phyloP scores from a whole-genome alignment of 2,113 vertebrate genomes.

The Rhagologus leucostigma region DNA sequence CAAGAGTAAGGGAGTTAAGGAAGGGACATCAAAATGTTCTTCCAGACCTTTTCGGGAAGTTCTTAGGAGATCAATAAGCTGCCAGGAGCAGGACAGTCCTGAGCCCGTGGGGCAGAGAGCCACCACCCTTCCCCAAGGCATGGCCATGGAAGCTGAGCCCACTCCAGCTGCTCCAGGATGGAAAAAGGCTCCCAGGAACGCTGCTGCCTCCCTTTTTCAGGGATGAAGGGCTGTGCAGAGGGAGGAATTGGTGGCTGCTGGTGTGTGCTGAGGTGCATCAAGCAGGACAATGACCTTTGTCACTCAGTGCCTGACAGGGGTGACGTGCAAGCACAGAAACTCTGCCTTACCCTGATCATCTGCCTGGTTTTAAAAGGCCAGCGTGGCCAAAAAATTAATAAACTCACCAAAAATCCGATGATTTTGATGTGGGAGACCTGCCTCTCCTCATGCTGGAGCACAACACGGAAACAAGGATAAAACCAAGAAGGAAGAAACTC shows the following conservation, averaged over 20 bases:
- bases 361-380: neutral
- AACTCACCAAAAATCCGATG: accelerated
- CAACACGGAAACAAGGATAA: accelerated
- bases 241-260: neutral
- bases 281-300: neutral
- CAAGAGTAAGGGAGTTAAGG: neutral
- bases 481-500: neutral
- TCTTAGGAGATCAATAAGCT: neutral
- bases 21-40: neutral
- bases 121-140: neutral
- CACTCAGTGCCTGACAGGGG: neutral
- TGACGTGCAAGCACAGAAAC: neutral
- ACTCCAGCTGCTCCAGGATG: neutral
- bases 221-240: neutral
- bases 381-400: accelerated
- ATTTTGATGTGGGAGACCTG: neutral
- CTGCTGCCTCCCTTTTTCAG: neutral
- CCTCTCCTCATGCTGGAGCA: neutral
- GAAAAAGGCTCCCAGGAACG: neutral
- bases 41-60: neutral
- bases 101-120: neutral
- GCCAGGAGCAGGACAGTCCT: neutral
- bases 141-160: accelerated
- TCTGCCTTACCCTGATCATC: neutral
- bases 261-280: neutral